phyloP scores from a whole-genome alignment of 2,113 vertebrate species.

The Cololabis saira region DNA sequence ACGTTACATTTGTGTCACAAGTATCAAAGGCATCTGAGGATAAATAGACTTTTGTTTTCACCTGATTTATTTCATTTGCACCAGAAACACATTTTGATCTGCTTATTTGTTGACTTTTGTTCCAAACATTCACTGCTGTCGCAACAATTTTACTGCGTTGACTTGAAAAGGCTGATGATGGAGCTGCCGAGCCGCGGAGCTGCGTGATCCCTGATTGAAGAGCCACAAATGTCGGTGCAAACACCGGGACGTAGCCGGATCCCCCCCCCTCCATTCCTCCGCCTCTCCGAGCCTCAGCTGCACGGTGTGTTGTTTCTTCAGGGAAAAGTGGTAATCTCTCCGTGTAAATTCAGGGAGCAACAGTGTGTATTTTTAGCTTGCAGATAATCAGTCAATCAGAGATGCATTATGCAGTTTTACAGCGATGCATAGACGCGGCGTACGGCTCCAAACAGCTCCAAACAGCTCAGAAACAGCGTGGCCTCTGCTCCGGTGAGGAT shows the following conservation, averaged over 20 bases:
- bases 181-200: slow-evolving; percentile 72
- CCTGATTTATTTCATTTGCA: not conserved
- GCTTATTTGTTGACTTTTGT: slow-evolving; percentile 32
- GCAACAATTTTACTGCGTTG: slow-evolving; percentile 20
- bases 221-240: slow-evolving; percentile 48
- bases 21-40: no score
- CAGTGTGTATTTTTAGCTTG: slow-evolving; percentile 48
- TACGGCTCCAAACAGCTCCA: no score
- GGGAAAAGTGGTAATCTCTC: slow-evolving; percentile 48
- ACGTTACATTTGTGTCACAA: not conserved
- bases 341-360: slow-evolving; percentile 45
- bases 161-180: slow-evolving; percentile 32
- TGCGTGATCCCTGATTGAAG: slow-evolving; percentile 48
- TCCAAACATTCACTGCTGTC: slow-evolving; percentile 45
- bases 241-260: slow-evolving; percentile 63
- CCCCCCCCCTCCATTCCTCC: slow-evolving; percentile 33
- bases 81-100: slow-evolving; percentile 14
- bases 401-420: slow-evolving; percentile 53
- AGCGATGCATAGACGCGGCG: slow-evolving; percentile 35
- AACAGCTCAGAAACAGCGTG: slow-evolving; percentile 52
- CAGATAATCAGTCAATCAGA: slow-evolving; percentile 63
- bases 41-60: not conserved
- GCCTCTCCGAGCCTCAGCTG: slow-evolving; percentile 47
- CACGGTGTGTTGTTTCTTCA: slow-evolving; percentile 10
- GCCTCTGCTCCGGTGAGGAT: slow-evolving; percentile 51